A percentile compares a stretch with the other conserved stretches of the same genome.
These are phyloP conservation scores for Diachasma alloeum DNA, from an alignment of 1,140 invertebrate species.

Conservation along the genomic window DNA sequence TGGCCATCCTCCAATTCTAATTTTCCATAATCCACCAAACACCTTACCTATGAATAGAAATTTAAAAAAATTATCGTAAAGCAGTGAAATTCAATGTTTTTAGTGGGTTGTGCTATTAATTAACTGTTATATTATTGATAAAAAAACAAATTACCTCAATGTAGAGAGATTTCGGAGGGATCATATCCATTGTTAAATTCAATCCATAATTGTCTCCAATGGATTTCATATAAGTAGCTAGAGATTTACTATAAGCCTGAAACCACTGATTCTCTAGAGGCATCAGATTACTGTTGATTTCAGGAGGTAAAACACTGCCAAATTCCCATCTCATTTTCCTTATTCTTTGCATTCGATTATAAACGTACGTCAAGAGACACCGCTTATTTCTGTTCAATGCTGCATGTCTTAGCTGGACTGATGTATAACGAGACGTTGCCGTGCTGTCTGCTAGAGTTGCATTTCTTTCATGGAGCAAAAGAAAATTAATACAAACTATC, in stretches of 20 bases:
- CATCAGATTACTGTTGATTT: slow-evolving; percentile 83
- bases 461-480: slow-evolving; percentile 19
- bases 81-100: neutral
- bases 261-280: slow-evolving; percentile 89
- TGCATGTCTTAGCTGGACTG: slow-evolving; percentile 82
- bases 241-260: slow-evolving; percentile 83
- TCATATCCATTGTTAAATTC: slow-evolving; percentile 88
- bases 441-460: slow-evolving; percentile 4
- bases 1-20: slow-evolving; percentile 94
- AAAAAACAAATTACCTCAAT: slow-evolving; percentile 75
- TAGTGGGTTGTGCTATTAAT: too few species aligned
- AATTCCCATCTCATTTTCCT: slow-evolving; percentile 91
- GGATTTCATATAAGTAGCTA: slow-evolving; percentile 90
- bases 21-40: slow-evolving; percentile 90
- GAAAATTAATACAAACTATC: too few species aligned
- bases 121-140: too few species aligned
- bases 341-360: slow-evolving; percentile 82
- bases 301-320: slow-evolving; percentile 86
- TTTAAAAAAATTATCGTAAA: neutral
- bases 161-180: slow-evolving; percentile 91
- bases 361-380: slow-evolving; percentile 89
- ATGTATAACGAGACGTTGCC: slow-evolving; percentile 65
- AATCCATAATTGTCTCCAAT: slow-evolving; percentile 83
- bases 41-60: slow-evolving; percentile 73
- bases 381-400: slow-evolving; percentile 89